Percentiles rank a stretch among this genome's conserved stretches.
Conservation (phyloP, 2,113 vertebrate species). For the Globicephala melas region DNA sequence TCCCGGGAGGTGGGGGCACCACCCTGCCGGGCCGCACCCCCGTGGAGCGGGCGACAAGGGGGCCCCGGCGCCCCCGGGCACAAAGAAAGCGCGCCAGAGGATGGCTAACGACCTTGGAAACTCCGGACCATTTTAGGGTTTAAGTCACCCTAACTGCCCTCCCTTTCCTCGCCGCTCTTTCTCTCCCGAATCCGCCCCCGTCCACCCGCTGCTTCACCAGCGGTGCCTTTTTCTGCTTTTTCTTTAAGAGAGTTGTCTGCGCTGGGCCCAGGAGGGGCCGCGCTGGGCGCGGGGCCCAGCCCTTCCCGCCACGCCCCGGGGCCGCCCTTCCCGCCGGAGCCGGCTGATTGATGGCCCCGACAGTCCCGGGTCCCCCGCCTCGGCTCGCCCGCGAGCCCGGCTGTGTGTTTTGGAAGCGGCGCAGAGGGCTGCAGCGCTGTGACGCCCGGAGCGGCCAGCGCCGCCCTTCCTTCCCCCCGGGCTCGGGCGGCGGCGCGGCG, state of each 20-base stretch:
- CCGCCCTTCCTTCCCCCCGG: conserved; percentile 84
- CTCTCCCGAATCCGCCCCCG: background rate
- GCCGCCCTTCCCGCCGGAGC: conserved; percentile 56
- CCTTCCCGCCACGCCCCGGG: conserved; percentile 57
- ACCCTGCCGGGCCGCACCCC: background rate
- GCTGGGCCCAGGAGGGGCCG: conserved; percentile 15
- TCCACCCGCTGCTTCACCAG: background rate
- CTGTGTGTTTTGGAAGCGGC: conserved; percentile 67
- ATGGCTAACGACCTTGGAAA: background rate
- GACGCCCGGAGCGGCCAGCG: conserved; percentile 65
- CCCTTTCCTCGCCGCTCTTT: background rate
- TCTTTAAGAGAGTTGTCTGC: background rate
- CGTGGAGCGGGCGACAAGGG: fast-evolving
- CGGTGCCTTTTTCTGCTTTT: background rate
- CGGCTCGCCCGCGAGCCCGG: conserved; percentile 57
- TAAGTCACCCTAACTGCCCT: background rate
- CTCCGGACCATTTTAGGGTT: background rate
- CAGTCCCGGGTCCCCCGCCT: conserved; percentile 42
- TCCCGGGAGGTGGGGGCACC: background rate
- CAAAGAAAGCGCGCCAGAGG: background rate
- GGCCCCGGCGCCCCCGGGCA: background rate
- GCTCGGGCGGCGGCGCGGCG: conserved; percentile 66
- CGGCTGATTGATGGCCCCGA: conserved; percentile 22
- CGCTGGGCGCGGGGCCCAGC: conserved; percentile 40
- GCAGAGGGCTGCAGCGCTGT: conserved; percentile 12